These are phyloP conservation scores for Trissoscelio sp. DNA, from an alignment of 2,888 invertebrate species.

Conservation along the genomic window DNA sequence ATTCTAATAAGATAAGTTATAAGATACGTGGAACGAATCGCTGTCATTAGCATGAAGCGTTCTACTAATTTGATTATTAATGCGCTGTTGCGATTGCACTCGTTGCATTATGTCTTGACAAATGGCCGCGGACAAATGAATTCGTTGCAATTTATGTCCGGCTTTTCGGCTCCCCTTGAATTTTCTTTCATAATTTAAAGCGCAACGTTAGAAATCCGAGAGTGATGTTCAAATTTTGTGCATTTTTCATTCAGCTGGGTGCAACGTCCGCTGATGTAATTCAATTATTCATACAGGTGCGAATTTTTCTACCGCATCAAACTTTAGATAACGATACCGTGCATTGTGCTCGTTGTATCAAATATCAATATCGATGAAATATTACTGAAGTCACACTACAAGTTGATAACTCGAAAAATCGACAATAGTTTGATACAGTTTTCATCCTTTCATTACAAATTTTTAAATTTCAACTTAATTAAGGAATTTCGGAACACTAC, in stretches of 20 bases:
- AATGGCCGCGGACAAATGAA: slow-evolving; percentile 16
- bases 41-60: slow-evolving; percentile 32
- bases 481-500: too few species aligned
- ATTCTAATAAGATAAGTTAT: slow-evolving; percentile 27
- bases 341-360: slow-evolving; percentile 30
- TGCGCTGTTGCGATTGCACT: slow-evolving; percentile 1
- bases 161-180: not conserved
- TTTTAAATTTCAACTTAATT: too few species aligned
- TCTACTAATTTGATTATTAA: slow-evolving; percentile 15
- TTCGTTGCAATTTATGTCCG: not conserved
- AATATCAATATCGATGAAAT: slow-evolving; percentile 46
- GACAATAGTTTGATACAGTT: too few species aligned
- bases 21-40: slow-evolving; percentile 34
- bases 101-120: not conserved
- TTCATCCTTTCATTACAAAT: too few species aligned
- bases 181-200: not conserved
- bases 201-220: slow-evolving; percentile 6
- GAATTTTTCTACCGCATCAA: slow-evolving; percentile 42
- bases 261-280: slow-evolving; percentile 23
- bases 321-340: slow-evolving; percentile 42
- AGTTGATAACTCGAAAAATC: slow-evolving; percentile 25
- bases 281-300: slow-evolving; percentile 54
- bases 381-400: slow-evolving; percentile 29
- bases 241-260: slow-evolving; percentile 33
- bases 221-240: slow-evolving; percentile 14